Conservation (phyloP, 92 coral and sea anemone species). For the Metridium senile region DNA sequence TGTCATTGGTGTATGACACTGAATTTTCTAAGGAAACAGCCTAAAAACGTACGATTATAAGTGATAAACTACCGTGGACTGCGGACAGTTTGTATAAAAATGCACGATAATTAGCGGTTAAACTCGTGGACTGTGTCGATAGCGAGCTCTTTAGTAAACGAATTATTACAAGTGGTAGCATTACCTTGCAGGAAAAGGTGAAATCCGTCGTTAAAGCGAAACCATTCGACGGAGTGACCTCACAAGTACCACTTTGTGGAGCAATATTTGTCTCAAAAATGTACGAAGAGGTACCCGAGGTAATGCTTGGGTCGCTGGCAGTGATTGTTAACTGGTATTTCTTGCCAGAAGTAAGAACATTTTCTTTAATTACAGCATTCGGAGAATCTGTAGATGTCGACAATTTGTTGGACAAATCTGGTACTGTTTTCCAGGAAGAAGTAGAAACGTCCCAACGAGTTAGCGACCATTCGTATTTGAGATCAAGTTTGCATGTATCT, state of each 20-base stretch:
- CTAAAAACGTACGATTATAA: no score
- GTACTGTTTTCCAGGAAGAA: neutral
- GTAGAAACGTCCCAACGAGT: neutral
- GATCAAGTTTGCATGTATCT: conserved; percentile 21
- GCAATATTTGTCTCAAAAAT: conserved; percentile 63
- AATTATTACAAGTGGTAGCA: no score
- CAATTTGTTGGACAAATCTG: conserved; percentile 39
- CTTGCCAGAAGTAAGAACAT: conserved; percentile 16
- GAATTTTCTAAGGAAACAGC: no score
- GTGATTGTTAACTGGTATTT: conserved; percentile 49
- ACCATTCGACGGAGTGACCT: conserved; percentile 55
- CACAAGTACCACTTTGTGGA: conserved; percentile 58
- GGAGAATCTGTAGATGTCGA: conserved; percentile 56
- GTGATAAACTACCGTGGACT: no score
- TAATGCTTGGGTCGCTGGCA: conserved; percentile 23
- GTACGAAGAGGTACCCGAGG: conserved; percentile 61
- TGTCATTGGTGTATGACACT: no score
- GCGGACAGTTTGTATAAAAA: no score
- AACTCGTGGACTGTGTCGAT: no score
- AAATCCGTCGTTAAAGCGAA: conserved; percentile 60
- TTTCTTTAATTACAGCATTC: conserved; percentile 45
- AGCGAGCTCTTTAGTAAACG: no score
- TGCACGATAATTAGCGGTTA: no score
- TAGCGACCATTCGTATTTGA: conserved; percentile 63
- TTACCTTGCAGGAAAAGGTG: conserved; percentile 51